A percentile compares a stretch with the other conserved stretches of the same genome.
Evolutionary conservation across 2,797 vertebrate species (phyloP).

Genomic region (Gadopsis bispinosus): DNA sequence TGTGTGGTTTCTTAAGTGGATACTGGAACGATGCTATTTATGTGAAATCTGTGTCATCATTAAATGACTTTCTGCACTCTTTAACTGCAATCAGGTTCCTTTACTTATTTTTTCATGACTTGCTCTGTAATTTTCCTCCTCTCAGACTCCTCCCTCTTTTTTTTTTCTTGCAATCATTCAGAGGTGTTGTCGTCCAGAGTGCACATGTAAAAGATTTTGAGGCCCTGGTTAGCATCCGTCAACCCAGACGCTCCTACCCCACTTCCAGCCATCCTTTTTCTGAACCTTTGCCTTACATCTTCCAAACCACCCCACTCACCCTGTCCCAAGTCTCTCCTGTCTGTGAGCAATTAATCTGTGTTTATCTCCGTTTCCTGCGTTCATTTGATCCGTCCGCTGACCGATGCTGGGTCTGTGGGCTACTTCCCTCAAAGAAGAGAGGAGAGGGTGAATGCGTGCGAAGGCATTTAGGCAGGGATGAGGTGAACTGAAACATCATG

Average conservation of each 20-base stretch:
- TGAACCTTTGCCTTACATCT: constrained; percentile 50
- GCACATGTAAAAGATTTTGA: constrained; percentile 37
- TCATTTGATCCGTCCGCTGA: constrained; percentile 76
- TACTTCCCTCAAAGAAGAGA: constrained; percentile 43
- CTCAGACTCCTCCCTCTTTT: background rate
- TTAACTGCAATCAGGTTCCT: constrained; percentile 19
- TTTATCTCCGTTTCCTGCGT: constrained; percentile 81
- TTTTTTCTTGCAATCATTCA: constrained; percentile 52
- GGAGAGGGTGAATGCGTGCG: constrained; percentile 72
- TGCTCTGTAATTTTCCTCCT: constrained; percentile 8
- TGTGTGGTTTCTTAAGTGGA: constrained; percentile 15
- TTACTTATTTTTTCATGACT: constrained; percentile 26
- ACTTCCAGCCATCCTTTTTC: constrained; percentile 53
- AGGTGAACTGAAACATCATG: constrained; percentile 72
- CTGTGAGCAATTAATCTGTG: constrained; percentile 81
- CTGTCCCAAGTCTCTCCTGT: constrained; percentile 54
- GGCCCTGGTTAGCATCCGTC: constrained; percentile 16
- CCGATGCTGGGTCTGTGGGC: constrained; percentile 60
- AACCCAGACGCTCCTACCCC: constrained; percentile 17
- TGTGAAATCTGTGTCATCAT: constrained; percentile 21
- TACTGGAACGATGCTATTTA: constrained; percentile 15
- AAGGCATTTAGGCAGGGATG: constrained; percentile 71
- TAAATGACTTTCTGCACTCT: constrained; percentile 9
- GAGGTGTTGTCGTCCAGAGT: constrained; percentile 21
- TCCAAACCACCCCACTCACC: constrained; percentile 49